Evolutionary conservation across 2,888 invertebrate species (phyloP).

Genomic region (Lymantria monacha): DNA sequence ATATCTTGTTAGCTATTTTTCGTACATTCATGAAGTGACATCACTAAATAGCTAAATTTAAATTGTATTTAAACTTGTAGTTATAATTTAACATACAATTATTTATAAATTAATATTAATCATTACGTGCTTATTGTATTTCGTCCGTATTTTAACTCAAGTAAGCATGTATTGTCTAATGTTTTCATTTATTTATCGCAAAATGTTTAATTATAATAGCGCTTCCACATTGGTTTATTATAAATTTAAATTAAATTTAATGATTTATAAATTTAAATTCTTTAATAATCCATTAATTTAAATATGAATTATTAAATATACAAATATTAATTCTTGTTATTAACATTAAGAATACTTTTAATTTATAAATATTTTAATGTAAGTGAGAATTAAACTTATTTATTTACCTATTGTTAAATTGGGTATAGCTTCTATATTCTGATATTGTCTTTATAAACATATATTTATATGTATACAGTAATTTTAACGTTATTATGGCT

Average conservation of each 20-base stretch:
- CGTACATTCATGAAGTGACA: background rate
- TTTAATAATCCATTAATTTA: conserved; percentile 4
- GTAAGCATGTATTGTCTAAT: conserved; percentile 4
- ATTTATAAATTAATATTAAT: background rate
- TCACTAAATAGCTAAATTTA: background rate
- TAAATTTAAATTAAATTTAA: conserved; percentile 20
- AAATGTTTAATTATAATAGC: conserved; percentile 28
- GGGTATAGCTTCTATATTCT: conserved; percentile 50
- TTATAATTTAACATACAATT: background rate
- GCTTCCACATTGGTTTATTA: conserved; percentile 41
- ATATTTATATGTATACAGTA: conserved; percentile 44
- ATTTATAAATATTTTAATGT: conserved; percentile 20
- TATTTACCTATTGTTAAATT: conserved; percentile 44
- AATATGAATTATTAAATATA: conserved; percentile 9
- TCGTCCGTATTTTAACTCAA: conserved; percentile 21
- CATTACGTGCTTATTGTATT: conserved; percentile 32
- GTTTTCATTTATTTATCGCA: conserved; percentile 11
- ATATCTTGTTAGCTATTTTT: background rate
- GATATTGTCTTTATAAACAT: conserved; percentile 49
- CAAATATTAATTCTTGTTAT: conserved; percentile 17
- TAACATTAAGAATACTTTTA: conserved; percentile 22
- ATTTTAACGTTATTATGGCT: conserved; percentile 42
- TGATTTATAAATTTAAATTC: conserved; percentile 3
- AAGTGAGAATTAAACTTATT: conserved; percentile 34
- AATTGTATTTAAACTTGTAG: background rate